Evolutionary conservation across 2,888 invertebrate species (phyloP).

Genomic region (Germaria angustata): DNA sequence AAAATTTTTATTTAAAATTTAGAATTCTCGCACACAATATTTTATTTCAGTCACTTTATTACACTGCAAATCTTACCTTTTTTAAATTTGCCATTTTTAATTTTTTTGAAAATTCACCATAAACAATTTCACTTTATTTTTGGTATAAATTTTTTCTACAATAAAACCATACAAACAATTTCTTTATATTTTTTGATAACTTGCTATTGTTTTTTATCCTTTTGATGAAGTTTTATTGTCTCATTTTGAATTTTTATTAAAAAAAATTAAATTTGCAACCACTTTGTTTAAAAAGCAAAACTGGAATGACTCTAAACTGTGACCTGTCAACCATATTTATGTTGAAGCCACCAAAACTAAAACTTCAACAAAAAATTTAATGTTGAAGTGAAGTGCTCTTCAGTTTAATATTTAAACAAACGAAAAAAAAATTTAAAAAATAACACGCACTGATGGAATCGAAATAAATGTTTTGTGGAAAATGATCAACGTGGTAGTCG

Average conservation of each 20-base stretch:
- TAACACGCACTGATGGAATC: conserved; percentile 62
- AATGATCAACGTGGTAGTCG: not conserved
- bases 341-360: conserved; percentile 38
- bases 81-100: conserved; percentile 46
- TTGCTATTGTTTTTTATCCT: conserved; percentile 1
- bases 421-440: conserved; percentile 28
- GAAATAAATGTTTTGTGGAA: not conserved
- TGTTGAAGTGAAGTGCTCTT: not conserved
- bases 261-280: conserved; percentile 37
- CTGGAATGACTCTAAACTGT: conserved; percentile 57
- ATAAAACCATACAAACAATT: not conserved
- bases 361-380: conserved; percentile 37
- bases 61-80: conserved; percentile 50
- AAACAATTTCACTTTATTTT: conserved; percentile 7
- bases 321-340: conserved; percentile 65
- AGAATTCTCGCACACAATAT: too few species aligned
- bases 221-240: conserved; percentile 7
- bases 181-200: not conserved
- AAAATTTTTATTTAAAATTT: too few species aligned
- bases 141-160: not conserved
- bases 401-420: not conserved
- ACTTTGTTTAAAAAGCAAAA: conserved; percentile 53
- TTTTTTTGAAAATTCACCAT: not conserved
- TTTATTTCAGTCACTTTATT: not conserved
- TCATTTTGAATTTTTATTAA: not conserved